Evolutionary conservation across 2,888 invertebrate genomes (phyloP).

Genomic region (Chrysina gloriosa): DNA sequence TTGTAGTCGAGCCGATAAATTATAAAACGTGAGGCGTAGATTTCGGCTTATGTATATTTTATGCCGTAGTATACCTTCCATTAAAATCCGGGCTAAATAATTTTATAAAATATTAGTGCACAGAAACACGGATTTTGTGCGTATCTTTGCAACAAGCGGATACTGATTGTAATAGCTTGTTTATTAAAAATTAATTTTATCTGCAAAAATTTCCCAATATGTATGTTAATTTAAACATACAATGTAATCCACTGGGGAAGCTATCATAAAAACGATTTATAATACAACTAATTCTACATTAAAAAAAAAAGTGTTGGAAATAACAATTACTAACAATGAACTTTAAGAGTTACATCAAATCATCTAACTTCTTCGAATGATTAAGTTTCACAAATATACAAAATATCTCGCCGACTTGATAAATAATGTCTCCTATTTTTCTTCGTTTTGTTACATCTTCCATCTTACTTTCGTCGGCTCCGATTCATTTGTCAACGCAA

Average conservation of each 20-base stretch:
- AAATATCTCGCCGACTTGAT: neutral
- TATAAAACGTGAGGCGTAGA: neutral
- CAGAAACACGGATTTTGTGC: neutral
- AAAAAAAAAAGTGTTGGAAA: too few relatives aligned
- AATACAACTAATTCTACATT: too few relatives aligned
- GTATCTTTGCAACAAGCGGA: neutral
- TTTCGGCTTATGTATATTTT: conserved; percentile 12
- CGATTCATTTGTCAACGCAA: neutral
- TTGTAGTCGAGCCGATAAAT: conserved; percentile 1
- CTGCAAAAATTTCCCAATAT: too few relatives aligned
- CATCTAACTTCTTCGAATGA: too few relatives aligned
- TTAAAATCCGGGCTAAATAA: neutral
- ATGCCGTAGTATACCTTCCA: neutral
- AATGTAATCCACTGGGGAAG: too few relatives aligned
- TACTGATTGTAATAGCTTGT: too few relatives aligned
- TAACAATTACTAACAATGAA: too few relatives aligned
- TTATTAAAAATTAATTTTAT: too few relatives aligned
- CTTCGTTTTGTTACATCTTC: neutral
- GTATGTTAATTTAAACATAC: too few relatives aligned
- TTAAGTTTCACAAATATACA: too few relatives aligned
- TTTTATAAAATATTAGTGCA: neutral
- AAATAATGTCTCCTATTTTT: neutral
- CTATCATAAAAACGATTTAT: too few relatives aligned
- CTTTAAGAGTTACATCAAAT: too few relatives aligned
- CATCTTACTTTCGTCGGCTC: neutral